Base-by-base conservation (phyloP, 64 coral and sea anemone species). In the Astreopora myriophthalma region DNA sequence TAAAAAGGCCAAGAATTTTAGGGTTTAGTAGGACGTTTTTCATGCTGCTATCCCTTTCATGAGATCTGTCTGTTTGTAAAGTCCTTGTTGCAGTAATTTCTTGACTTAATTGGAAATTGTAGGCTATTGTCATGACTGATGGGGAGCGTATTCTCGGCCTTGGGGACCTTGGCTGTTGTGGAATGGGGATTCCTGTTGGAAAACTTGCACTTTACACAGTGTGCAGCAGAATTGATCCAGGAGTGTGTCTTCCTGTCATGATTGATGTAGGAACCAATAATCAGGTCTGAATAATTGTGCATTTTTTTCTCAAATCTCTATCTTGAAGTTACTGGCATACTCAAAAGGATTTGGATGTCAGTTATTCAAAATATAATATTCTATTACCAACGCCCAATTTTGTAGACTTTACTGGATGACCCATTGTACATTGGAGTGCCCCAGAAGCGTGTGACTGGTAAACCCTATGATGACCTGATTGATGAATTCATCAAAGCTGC, bases 211-310 rank as follows among this genome's bases (percentile, higher is more conserved):
- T 95, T 2, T 99, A 91, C 26, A 99, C 97, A 67, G 97, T 95
- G 8, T 98, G 96, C 79, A 91, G 92, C 31, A 72, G 80, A 49
- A 95, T 98, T 84, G 61, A 95, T 73, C 93, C 96, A 73, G 70
- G 70, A 36, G 52, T 61, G 11, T 95, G 94, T 23, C 66, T 98
- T 22, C 96, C 96, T 55, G 93, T 98, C 8, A 95, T 92, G 86
- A 95, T 98, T 90, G 96, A 98, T 61, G 89, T 94, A 80, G 96
- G 96, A 34, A 98, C 96, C 60, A 92, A 98, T 74, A 98, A 98
- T 82, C 86, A 98, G 93, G 96, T 92, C 31, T 68, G 66, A 10
- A 10, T 55, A 27, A 35, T 71, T 34, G 3, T 72, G 20, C 8
- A 16, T 11, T 44, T 44, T 44, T 44, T 44, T 5, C 6, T 44